phyloP scores from a whole-genome alignment of 64 coral and sea anemone genomes.

The Trachythela sp. region DNA sequence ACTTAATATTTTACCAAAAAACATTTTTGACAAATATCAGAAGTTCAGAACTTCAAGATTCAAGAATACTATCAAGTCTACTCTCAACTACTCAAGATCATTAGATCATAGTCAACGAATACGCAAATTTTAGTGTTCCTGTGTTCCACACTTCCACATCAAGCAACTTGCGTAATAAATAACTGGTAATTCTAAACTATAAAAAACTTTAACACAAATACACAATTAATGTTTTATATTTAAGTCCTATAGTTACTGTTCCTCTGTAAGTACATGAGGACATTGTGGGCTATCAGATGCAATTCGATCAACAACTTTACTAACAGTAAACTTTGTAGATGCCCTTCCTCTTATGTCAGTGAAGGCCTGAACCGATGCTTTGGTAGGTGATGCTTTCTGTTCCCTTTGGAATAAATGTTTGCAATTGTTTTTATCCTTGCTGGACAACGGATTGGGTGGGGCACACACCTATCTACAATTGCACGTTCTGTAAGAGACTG shows the following conservation, averaged over 20 bases:
- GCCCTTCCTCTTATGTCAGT: not conserved
- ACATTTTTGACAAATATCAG: too few relatives aligned
- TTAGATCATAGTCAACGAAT: not conserved
- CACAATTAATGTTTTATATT: not conserved
- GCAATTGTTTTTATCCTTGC: not conserved
- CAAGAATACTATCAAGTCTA: too few relatives aligned
- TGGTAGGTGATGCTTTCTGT: not conserved
- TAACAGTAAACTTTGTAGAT: not conserved
- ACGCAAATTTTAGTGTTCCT: not conserved
- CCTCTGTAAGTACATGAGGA: not conserved
- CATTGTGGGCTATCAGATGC: not conserved
- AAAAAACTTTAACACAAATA: not conserved
- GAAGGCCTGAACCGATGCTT: not conserved
- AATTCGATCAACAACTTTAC: slow-evolving; percentile 16
- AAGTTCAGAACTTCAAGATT: too few relatives aligned
- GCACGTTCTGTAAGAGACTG: not conserved
- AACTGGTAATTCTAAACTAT: not conserved
- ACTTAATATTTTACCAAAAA: too few relatives aligned
- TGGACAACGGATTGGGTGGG: not conserved
- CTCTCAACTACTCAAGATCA: too few relatives aligned
- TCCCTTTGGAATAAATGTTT: not conserved
- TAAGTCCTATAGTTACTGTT: not conserved
- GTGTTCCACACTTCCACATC: too few relatives aligned
- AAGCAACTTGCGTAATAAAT: not conserved
- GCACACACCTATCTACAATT: not conserved